Base-by-base conservation (phyloP, 2,888 invertebrate genomes). In the Coremacera marginata region DNA sequence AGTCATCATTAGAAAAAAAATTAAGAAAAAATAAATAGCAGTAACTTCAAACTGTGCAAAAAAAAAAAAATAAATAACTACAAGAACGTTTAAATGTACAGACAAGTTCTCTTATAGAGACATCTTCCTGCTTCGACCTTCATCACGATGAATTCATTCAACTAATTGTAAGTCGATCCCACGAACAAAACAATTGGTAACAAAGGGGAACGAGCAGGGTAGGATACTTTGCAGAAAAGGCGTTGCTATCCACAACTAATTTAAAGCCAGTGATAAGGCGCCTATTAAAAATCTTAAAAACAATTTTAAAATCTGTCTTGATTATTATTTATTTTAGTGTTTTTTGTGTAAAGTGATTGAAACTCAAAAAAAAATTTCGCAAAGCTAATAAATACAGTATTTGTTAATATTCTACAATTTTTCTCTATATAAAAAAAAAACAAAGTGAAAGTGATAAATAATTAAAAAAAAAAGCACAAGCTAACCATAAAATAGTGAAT, bases 211-310 rank as follows among this genome's bases (percentile, higher is more conserved):
- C 52, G 71, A 60, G 62, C 57, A 51, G 70, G 44, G 44, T 1
- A 52, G 60, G 71, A 49, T 65, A 52, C 55, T 78, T 71, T 77
- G 77, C 75, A 79, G 79, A 82, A 82, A 82, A 84, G 83, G 83
- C 84, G 83, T 84, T 63, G 63, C 73, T 73, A 22, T 44, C 44
- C 73, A 73, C 51, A 63, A 63, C 49, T 49, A 51, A 37, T 52
- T 52, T 34, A 31, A 51, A 67, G 55, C 67, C 67, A 37, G 52
- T 74, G 74, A 74, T 74, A 67, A 74, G 68, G 27, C 51, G 25
- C 19, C 51, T 19, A 51, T 51, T 9, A 19, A 67, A 67, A 34
- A 34, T 67, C 67, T 19, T 34, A 44, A 34, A 44, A 27, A 25
- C 8, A 49, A 68, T 16, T 31, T 63, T 27, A 14, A 31, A 14